Evolutionary conservation across 1,140 invertebrate genomes (phyloP), one percentile per base, ranked within the genome.

Genomic region (Manduca sexta): DNA sequence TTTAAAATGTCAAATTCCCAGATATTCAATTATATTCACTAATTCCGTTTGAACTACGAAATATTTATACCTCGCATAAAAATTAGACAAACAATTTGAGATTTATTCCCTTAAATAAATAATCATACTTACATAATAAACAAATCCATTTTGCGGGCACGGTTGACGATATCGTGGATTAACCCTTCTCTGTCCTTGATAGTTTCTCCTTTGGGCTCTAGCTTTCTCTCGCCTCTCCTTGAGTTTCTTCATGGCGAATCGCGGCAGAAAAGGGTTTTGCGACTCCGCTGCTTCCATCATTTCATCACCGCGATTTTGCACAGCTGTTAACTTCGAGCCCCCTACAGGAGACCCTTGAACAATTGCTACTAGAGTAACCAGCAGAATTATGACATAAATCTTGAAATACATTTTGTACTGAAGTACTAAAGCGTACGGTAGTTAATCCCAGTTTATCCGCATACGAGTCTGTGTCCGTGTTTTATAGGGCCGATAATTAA

Each of bases 271-370:
- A 0, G 79, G 79, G 53, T 81, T 73, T 45, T 77, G 74, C 0
- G 66, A 49, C 48, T 80, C 81, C 5, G 81, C 81, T 13, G 59
- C 63, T 44, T 78, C 77, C 81, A 85, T 83, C 54, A 81, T 72
- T 42, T 84, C 77, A 6, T 52, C 58, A 8, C 53, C 52, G 3
- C 38, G 26, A 2, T 4, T 14, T 12, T 52, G 4, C 21, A 37
- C 16, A 12, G 49, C 34, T 5, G 29, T 48, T n/a, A n/a, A n/a
- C 43, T 64, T 70, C 2, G 37, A 14, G 14, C 64, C 60, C 17
- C 67, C 60, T 11, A 65, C 10, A 17, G 76, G 68, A 13, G 69
- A 67, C 1, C 68, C 43, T 15, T 67, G 50, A 18, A 41, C 57
- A 18, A 55, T 12, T 21, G 64, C 14, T 41, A 47, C 26, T 14